Evolutionary conservation across 2,113 vertebrate species (phyloP), one percentile per base, ranked within the genome.

Genomic region (Cinclus mexicanus): DNA sequence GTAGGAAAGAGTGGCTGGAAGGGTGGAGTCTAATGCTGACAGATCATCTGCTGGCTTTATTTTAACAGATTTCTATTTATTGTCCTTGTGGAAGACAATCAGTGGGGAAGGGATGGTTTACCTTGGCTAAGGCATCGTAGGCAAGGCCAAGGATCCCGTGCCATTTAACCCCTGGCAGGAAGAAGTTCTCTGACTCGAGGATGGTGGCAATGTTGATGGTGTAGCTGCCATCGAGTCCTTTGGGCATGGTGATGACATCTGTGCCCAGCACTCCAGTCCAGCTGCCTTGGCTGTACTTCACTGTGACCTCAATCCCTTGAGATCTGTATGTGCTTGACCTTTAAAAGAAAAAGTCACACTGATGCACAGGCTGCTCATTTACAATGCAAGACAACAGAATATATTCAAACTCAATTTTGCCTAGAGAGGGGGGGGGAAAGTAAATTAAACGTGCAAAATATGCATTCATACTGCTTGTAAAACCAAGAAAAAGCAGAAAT

Each of bases 111-210:
- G 21, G n/a, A 4, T 19, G 24, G 31, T 97, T 98, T 97, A 99
- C 99, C 98, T 99, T 98, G 94, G 99, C 98, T 96, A 99, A 97
- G 33, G 97, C 63, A 44, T 98, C 97, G 5, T 99, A 99, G 16
- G 99, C 99, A 63, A 99, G 97, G 29, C 99, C 99, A 41, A 99
- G 98, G 68, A 99, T 99, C 67, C 99, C 99, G 2, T 99, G 99
- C 99, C 99, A 99, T 46, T 99, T 98, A 78, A 99, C 97, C 7
- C 98, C 98, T 12, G 98, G 98, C 70, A 99, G 96, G 93, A 99
- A 99, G 97, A 99, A 99, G 83, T 98, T 98, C 6, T 99, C 98
- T 0, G 99, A 99, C 46, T 98, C 97, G 31, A 98, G 96, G 96
- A 99, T 99, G 26, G 98, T 98, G 44, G 99, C 99, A 28, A 99